phyloP scores from a whole-genome alignment of 2,797 vertebrate genomes.

The Florisuga fusca region DNA sequence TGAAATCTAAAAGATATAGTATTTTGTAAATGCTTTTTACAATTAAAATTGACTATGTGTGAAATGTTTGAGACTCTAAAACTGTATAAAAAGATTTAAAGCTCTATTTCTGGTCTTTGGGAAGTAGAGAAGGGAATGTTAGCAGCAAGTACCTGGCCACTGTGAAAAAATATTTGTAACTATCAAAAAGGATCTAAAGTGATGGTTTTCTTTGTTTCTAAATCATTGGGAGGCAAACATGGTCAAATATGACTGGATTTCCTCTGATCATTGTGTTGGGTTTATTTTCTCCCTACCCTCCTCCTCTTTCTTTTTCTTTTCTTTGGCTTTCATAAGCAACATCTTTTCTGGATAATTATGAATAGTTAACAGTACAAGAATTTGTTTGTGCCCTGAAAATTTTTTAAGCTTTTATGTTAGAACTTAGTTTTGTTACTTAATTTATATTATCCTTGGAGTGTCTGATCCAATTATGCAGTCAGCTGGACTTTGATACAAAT shows the following conservation, averaged over 20 bases:
- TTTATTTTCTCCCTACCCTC: not conserved
- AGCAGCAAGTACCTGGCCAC: fast-evolving
- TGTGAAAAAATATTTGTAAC: not conserved
- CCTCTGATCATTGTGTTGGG: not conserved
- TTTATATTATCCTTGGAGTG: not conserved
- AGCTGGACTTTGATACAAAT: slow-evolving; percentile 8
- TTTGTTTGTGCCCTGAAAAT: not conserved
- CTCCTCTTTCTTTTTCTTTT: not conserved
- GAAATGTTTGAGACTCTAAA: not conserved
- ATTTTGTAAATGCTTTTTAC: not conserved
- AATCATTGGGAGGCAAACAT: not conserved
- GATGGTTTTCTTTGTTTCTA: not conserved
- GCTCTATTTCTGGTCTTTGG: not conserved
- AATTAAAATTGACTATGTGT: not conserved
- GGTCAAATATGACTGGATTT: not conserved
- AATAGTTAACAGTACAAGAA: not conserved
- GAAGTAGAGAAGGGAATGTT: not conserved
- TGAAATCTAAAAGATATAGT: not conserved
- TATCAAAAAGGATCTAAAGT: not conserved
- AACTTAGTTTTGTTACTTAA: not conserved
- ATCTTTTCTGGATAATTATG: not conserved
- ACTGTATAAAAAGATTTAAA: not conserved
- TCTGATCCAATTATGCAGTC: slow-evolving; percentile 14
- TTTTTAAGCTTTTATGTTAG: not conserved
- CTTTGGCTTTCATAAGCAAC: not conserved